Conservation (phyloP, 2,797 vertebrate species). For the Paedocypris micromegethes region DNA sequence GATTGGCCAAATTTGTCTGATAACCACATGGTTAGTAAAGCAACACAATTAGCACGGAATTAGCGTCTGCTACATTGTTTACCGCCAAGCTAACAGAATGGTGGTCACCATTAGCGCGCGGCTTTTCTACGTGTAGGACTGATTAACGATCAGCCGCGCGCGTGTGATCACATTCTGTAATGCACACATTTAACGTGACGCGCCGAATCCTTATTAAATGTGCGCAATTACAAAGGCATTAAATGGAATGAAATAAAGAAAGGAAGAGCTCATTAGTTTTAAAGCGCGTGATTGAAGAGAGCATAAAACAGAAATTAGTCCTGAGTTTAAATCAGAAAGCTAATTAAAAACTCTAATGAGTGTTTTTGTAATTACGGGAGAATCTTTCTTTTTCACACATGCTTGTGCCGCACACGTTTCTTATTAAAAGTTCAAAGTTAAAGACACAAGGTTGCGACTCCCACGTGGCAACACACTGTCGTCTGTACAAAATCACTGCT, state of each 20-base stretch:
- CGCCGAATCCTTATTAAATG: slow-evolving; percentile 46
- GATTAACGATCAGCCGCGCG: slow-evolving; percentile 31
- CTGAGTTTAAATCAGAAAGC: slow-evolving; percentile 46
- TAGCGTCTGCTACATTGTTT: neutral
- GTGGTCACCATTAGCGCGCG: slow-evolving; percentile 3
- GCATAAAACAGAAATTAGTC: slow-evolving; percentile 48
- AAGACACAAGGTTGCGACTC: slow-evolving; percentile 22
- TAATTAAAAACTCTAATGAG: slow-evolving; percentile 50
- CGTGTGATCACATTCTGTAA: slow-evolving; percentile 30
- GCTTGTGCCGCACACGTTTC: slow-evolving; percentile 1
- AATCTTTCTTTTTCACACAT: slow-evolving; percentile 11
- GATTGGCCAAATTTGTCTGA: too few species aligned
- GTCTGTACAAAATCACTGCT: too few species aligned
- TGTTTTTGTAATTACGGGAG: slow-evolving; percentile 48
- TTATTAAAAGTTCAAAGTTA: slow-evolving; percentile 8
- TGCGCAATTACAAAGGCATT: slow-evolving; percentile 47
- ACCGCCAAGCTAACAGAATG: slow-evolving; percentile 18
- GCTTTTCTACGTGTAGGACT: slow-evolving; percentile 10
- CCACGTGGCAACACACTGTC: neutral
- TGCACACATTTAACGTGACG: slow-evolving; percentile 37
- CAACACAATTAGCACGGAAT: slow-evolving; percentile 2
- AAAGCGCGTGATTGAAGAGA: slow-evolving; percentile 46
- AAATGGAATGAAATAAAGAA: slow-evolving; percentile 48
- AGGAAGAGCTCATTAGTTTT: slow-evolving; percentile 46
- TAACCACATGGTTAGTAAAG: neutral